Evolutionary conservation across 1,140 invertebrate species (phyloP), one percentile per base, ranked within the genome.

Genomic region (Diuraphis noxia): DNA sequence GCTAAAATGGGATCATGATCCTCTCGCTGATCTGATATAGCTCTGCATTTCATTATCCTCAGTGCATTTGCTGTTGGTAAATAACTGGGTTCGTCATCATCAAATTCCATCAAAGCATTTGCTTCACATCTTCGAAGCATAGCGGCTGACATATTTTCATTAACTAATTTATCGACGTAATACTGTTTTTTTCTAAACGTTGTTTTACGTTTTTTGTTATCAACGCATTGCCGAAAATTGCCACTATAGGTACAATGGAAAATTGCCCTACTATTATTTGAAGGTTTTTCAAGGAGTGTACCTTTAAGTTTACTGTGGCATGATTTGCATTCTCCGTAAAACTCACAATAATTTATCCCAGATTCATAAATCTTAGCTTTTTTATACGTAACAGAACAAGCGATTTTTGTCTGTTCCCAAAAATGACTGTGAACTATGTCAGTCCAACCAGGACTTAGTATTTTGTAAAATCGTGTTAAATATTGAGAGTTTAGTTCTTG

Each of bases 321-420:
- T 43, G 2, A 19, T 3, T 85, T 85, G 46, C 82, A 85, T n/a
- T 85, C 0, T 3, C 82, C 82, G 3, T 43, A 46, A 85, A 85
- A 85, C 46, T 8, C 82, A 85, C 82, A 85, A n/a, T 46, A 85
- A 43, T 85, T 0, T 1, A 30, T 0, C 0, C 82, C 40, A 43
- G 25, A 85, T n/a, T n/a, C 21, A 19, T 85, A 85, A 43, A 85
- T 85, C 4, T 85, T 85, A 30, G 82, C 82, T 9, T 41, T 85
- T 46, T 85, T 46, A 43, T 85, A 85, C 6, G 17, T 19, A n/a
- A 85, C 23, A 1, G 40, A 0, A 3, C 82, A 85, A 3, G 40
- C 40, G n/a, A 85, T 85, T 46, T 85, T 85, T 0, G 82, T 85
- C 6, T 85, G 82, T 19, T 85, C 82, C 41, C 82, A 85, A 85